These are phyloP conservation scores for Drosophila silvestris DNA, from an alignment of 2,888 invertebrate genomes.

Conservation along the genomic window DNA sequence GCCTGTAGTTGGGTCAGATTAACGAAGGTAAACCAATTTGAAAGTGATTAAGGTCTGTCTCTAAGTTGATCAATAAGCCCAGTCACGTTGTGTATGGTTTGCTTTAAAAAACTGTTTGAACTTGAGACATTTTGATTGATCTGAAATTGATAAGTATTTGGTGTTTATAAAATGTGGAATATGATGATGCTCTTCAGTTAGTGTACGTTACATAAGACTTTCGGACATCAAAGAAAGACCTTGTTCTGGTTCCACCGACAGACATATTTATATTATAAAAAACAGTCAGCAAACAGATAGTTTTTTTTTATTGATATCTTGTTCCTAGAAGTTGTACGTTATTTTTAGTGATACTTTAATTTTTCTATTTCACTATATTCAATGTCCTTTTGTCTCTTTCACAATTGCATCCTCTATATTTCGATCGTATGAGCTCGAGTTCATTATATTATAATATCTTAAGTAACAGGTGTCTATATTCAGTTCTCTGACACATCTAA, in stretches of 20 bases:
- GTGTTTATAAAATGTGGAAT: background rate
- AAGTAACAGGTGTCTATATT: background rate
- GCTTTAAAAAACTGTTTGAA: background rate
- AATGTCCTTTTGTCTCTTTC: background rate
- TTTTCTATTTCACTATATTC: background rate
- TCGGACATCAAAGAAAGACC: too few relatives aligned
- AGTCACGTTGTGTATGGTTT: background rate
- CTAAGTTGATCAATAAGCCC: background rate
- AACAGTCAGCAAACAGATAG: background rate
- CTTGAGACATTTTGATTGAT: background rate
- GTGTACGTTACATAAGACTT: background rate
- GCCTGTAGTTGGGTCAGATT: conserved; percentile 24
- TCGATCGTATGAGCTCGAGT: background rate
- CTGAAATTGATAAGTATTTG: background rate
- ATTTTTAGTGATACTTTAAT: background rate
- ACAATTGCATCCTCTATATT: background rate
- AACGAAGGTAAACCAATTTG: background rate
- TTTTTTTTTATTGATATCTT: background rate
- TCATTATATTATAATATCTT: background rate
- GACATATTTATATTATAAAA: background rate
- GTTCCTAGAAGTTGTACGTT: background rate
- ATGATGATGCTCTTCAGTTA: background rate
- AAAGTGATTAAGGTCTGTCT: background rate
- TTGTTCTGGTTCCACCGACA: background rate
- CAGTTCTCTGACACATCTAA: background rate